Conservation (phyloP, 2,888 invertebrate species). For the Harpagoxenus sublaevis region DNA sequence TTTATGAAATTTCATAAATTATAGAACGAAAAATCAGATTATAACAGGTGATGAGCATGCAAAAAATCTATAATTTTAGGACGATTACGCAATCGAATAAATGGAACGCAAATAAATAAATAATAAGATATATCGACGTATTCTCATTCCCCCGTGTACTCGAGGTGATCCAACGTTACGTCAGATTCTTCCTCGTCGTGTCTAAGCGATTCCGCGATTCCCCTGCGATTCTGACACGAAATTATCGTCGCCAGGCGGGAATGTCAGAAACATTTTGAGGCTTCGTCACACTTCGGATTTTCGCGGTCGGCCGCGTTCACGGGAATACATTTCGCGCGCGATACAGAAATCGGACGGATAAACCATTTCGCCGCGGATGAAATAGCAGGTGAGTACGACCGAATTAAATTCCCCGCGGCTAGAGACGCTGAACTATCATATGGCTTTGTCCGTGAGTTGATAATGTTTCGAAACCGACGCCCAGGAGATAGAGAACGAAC, state of each 20-base stretch:
- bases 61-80: neutral
- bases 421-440: slow-evolving; percentile 66
- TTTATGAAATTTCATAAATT: neutral
- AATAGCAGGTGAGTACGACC: slow-evolving; percentile 39
- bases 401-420: slow-evolving; percentile 66
- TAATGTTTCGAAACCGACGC: slow-evolving; percentile 67
- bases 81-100: neutral
- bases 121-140: neutral
- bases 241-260: slow-evolving; percentile 1
- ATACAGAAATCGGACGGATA: slow-evolving; percentile 59
- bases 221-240: neutral
- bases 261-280: slow-evolving; percentile 25
- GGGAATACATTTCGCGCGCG: slow-evolving; percentile 52
- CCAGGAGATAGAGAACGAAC: slow-evolving; percentile 47
- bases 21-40: neutral
- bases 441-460: slow-evolving; percentile 71
- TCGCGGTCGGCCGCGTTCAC: slow-evolving; percentile 3
- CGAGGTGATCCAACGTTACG: neutral
- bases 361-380: slow-evolving; percentile 51
- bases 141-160: neutral
- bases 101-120: neutral
- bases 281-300: neutral
- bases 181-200: neutral
- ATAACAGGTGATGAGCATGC: neutral
- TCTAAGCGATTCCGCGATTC: neutral